Evolutionary conservation across 2,113 vertebrate species (phyloP).

Genomic region (Ellobius talpinus): DNA sequence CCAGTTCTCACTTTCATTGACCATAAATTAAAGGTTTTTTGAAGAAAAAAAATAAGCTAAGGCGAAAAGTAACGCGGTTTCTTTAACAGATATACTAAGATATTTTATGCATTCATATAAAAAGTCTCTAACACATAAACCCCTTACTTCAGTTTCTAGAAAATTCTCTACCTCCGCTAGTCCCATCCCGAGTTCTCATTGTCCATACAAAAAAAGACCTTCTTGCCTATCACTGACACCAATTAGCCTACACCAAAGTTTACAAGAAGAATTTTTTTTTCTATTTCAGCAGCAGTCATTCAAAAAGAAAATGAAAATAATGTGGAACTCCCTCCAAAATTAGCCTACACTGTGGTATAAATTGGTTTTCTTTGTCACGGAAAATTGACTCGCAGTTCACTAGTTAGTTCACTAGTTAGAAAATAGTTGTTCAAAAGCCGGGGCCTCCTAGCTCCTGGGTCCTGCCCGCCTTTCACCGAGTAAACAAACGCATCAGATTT

Average conservation of each 20-base stretch:
- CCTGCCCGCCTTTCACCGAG: slow-evolving; percentile 94
- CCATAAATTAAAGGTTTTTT: slow-evolving; percentile 2
- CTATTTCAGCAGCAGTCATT: slow-evolving; percentile 79
- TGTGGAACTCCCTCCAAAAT: slow-evolving; percentile 89
- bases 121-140: background rate
- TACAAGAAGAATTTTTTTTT: slow-evolving; percentile 42
- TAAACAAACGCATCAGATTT: slow-evolving; percentile 99
- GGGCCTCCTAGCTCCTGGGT: slow-evolving; percentile 88
- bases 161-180: background rate
- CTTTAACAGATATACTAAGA: background rate
- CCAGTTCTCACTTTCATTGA: background rate
- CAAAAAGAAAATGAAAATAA: slow-evolving; percentile 72
- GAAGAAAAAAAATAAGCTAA: background rate
- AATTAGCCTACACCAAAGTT: slow-evolving; percentile 80
- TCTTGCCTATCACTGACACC: slow-evolving; percentile 61
- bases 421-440: slow-evolving; percentile 91
- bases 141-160: background rate
- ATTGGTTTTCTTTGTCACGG: slow-evolving; percentile 91
- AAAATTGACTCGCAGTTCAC: slow-evolving; percentile 92
- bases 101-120: background rate
- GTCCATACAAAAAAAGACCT: slow-evolving; percentile 63
- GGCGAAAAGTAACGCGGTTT: background rate
- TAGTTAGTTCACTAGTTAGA: slow-evolving; percentile 90
- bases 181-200: background rate
- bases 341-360: slow-evolving; percentile 88